Evolutionary conservation across 2,797 vertebrate species (phyloP).

Genomic region (Scleropages formosus): DNA sequence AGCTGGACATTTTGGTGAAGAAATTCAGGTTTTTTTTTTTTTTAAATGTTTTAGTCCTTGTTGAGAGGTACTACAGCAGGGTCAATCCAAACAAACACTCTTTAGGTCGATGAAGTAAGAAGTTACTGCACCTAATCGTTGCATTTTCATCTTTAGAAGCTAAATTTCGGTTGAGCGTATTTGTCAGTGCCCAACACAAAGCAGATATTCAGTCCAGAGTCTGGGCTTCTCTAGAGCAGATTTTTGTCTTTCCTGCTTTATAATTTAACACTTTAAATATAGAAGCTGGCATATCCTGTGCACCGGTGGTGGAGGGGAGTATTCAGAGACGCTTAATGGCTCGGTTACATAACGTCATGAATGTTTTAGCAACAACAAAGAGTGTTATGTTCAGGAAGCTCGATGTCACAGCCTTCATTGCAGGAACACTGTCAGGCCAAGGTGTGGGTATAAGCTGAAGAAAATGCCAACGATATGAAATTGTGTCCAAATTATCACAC

Average conservation of each 20-base stretch:
- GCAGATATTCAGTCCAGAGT: not conserved
- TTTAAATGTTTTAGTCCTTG: too few species aligned
- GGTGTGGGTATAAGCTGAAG: not conserved
- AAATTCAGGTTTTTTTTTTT: too few species aligned
- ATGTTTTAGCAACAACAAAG: slow-evolving; percentile 7
- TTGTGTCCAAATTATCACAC: not conserved
- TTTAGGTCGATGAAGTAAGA: too few species aligned
- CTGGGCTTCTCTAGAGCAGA: not conserved
- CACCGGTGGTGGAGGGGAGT: not conserved
- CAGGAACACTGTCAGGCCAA: too few species aligned
- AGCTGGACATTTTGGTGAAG: too few species aligned
- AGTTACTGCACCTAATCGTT: too few species aligned
- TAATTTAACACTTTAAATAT: slow-evolving; percentile 48
- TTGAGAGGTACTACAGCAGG: too few species aligned
- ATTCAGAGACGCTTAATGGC: not conserved
- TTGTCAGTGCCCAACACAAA: not conserved
- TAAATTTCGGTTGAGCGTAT: not conserved
- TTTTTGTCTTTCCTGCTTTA: slow-evolving; percentile 34
- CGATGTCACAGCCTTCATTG: not conserved
- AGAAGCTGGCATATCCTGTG: slow-evolving; percentile 30
- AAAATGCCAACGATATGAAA: not conserved
- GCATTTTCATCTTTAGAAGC: too few species aligned
- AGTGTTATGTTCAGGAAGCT: not conserved
- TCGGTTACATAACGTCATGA: slow-evolving; percentile 20
- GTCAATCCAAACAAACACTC: too few species aligned